Conservation (phyloP, 1,140 invertebrate species). For the Rhynchophorus ferrugineus region DNA sequence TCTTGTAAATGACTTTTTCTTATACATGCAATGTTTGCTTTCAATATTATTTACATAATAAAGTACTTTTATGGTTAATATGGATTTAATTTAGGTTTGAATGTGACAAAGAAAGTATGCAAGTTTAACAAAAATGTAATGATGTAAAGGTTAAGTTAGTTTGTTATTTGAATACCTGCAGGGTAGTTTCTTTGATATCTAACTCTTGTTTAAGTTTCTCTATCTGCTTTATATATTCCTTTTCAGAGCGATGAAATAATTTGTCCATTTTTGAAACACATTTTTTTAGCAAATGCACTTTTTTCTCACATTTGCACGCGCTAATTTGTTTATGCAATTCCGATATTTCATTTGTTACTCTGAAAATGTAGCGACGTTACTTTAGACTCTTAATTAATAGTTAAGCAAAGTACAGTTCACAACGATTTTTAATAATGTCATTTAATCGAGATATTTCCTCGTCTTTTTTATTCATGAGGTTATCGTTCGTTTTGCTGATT, state of each 20-base stretch:
- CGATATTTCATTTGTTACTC: slow-evolving; percentile 24
- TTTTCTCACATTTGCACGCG: slow-evolving; percentile 15
- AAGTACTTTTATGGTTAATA: too few species aligned
- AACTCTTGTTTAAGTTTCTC: slow-evolving; percentile 24
- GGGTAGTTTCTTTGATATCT: slow-evolving; percentile 19
- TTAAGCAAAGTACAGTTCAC: slow-evolving; percentile 3
- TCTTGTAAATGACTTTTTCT: too few species aligned
- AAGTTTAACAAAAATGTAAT: neutral
- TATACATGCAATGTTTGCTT: too few species aligned
- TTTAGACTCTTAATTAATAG: neutral
- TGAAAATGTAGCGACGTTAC: slow-evolving; percentile 7
- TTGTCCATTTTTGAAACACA: slow-evolving; percentile 30
- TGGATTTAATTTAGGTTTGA: too few species aligned
- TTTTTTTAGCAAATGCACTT: slow-evolving; percentile 21
- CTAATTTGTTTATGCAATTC: slow-evolving; percentile 17
- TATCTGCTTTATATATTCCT: slow-evolving; percentile 25
- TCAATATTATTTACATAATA: too few species aligned
- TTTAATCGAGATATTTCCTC: slow-evolving; percentile 20
- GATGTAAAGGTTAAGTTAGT: neutral
- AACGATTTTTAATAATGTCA: slow-evolving; percentile 23
- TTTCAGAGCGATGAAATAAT: slow-evolving; percentile 24
- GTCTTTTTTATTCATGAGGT: slow-evolving; percentile 18
- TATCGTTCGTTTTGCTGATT: slow-evolving; percentile 6
- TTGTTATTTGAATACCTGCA: slow-evolving; percentile 11
- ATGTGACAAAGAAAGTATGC: too few species aligned